Evolutionary conservation across 2,797 vertebrate species (phyloP).

Genomic region (Pseudopleuronectes americanus): DNA sequence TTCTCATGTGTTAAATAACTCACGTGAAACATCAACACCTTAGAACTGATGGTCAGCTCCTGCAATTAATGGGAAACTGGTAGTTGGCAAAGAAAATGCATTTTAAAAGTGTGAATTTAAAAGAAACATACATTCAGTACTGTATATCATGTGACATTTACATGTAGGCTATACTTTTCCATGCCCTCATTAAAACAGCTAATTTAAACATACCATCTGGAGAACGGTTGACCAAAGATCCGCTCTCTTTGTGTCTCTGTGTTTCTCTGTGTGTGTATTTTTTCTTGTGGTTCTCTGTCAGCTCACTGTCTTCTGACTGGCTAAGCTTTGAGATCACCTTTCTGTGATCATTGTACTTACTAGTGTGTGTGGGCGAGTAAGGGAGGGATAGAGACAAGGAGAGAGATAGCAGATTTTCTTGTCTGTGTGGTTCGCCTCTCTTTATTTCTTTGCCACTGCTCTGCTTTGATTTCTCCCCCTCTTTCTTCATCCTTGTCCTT

Average conservation of each 20-base stretch:
- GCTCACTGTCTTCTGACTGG: conserved; percentile 59
- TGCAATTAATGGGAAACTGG: conserved; percentile 15
- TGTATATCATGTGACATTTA: conserved; percentile 14
- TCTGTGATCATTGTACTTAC: conserved; percentile 71
- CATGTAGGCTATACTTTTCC: neutral
- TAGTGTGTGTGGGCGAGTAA: conserved; percentile 58
- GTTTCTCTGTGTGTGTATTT: conserved; percentile 1
- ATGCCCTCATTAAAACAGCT: conserved; percentile 32
- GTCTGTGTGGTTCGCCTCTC: conserved; percentile 35
- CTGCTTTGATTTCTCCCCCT: conserved; percentile 49
- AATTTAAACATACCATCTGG: conserved; percentile 27
- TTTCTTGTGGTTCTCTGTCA: conserved; percentile 34
- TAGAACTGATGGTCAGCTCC: conserved; percentile 5
- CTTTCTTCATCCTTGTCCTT: conserved; percentile 1
- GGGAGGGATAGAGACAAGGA: conserved; percentile 43
- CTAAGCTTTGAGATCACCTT: conserved; percentile 66
- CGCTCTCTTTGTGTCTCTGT: neutral
- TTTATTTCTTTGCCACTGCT: conserved; percentile 24
- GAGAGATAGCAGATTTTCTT: conserved; percentile 39
- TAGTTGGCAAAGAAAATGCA: neutral
- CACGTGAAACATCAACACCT: neutral
- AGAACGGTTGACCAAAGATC: conserved; percentile 17
- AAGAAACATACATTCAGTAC: neutral
- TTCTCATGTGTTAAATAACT: neutral
- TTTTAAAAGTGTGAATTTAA: neutral